Evolutionary conservation across 2,113 vertebrate genomes (phyloP).

Genomic region (Varanus salvator): DNA sequence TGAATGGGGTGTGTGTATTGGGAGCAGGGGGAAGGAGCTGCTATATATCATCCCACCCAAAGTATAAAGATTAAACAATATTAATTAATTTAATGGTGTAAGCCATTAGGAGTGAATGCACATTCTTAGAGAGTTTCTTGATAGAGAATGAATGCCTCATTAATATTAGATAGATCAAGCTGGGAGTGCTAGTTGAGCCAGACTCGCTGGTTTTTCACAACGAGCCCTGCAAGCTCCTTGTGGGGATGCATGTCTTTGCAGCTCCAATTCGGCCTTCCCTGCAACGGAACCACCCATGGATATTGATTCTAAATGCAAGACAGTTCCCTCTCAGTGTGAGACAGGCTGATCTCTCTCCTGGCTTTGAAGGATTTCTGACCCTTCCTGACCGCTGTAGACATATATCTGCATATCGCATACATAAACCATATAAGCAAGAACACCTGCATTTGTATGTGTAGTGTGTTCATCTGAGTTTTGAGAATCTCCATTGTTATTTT

Average conservation of each 20-base stretch:
- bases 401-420: background rate
- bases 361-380: slow-evolving; percentile 20
- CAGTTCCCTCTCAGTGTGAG: background rate
- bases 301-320: slow-evolving; percentile 4
- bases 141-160: slow-evolving; percentile 59
- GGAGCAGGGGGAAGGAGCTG: background rate
- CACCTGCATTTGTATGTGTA: background rate
- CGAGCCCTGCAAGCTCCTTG: slow-evolving; percentile 30
- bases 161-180: slow-evolving; percentile 62
- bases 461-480: background rate
- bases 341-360: background rate
- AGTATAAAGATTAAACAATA: slow-evolving; percentile 43
- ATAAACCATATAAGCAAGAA: background rate
- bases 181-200: slow-evolving; percentile 46
- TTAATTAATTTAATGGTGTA: slow-evolving; percentile 58
- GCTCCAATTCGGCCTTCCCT: background rate
- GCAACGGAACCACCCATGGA: slow-evolving; percentile 48
- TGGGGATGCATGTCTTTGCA: background rate
- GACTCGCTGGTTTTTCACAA: slow-evolving; percentile 48
- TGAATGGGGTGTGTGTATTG: background rate
- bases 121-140: slow-evolving; percentile 46
- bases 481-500: background rate
- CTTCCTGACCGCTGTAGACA: slow-evolving; percentile 13
- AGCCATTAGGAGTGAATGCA: slow-evolving; percentile 53
- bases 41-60: slow-evolving; percentile 13